Evolutionary conservation across 1,140 invertebrate species (phyloP).

Genomic region (Drosophila insularis): DNA sequence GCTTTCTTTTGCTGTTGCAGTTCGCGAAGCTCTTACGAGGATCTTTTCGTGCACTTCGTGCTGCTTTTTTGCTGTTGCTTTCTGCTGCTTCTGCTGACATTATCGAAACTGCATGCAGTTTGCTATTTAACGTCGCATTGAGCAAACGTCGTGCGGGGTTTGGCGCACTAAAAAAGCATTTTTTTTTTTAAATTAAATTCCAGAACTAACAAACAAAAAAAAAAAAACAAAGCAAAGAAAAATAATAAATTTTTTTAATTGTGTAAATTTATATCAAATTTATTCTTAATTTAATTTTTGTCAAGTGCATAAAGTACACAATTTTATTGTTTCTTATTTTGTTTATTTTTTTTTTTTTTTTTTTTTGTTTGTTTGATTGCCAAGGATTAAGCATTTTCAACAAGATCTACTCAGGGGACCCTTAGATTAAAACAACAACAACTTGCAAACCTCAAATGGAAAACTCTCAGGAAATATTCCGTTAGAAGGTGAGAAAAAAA

Average conservation of each 20-base stretch:
- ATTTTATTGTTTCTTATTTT: conserved; percentile 1
- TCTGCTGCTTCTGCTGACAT: conserved; percentile 12
- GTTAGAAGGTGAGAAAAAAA: conserved; percentile 35
- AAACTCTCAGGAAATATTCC: conserved; percentile 29
- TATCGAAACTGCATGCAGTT: conserved; percentile 69
- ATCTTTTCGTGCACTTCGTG: conserved; percentile 19
- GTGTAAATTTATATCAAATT: neutral
- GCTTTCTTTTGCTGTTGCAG: conserved; percentile 14
- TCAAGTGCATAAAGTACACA: neutral
- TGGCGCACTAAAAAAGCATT: conserved; percentile 17
- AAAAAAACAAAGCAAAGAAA: neutral
- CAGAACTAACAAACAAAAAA: neutral
- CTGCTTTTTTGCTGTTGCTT: conserved; percentile 12
- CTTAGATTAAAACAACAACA: neutral
- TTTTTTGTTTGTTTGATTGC: conserved; percentile 12
- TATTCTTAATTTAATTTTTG: neutral
- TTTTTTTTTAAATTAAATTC: neutral
- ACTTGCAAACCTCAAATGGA: conserved; percentile 4
- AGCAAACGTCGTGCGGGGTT: conserved; percentile 60
- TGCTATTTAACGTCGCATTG: conserved; percentile 70
- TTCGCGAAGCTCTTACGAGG: conserved; percentile 18
- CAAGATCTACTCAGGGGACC: neutral
- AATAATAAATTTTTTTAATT: neutral
- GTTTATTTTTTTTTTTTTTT: conserved; percentile 14
- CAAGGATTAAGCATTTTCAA: conserved; percentile 2